Evolutionary conservation across 2,888 invertebrate species (phyloP), one percentile per base, ranked within the genome.

Genomic region (Archaeoteleia sp.): DNA sequence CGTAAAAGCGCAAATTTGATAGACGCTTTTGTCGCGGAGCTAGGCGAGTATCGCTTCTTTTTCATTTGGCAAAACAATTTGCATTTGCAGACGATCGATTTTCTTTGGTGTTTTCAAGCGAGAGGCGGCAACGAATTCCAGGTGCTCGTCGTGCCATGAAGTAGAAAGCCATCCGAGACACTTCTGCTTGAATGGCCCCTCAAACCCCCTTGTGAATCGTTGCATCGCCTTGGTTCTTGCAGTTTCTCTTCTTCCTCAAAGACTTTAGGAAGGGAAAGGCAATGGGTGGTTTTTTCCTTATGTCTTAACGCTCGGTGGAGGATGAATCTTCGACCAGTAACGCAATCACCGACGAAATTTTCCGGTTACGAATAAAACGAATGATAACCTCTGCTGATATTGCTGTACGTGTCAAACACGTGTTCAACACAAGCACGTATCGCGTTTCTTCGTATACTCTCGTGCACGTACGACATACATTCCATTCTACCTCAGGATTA

Each of bases 91-190:
- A 45, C 17, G 51, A 51, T 45, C 65, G 53, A 35, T 54, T 53
- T 53, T 54, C 53, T 45, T 34, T 39, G 34, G 40, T 25, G 46
- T 46, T 49, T 57, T 40, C 57, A 39, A 17, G 9, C 39, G 45
- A 57, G 49, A 42, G 42, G 15, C 48, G 12, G 53, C 51, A 30
- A 42, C 43, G 45, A 63, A 72, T 72, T 70, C 72, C 72, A 58
- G 63, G 37, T 55, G 70, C 55, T 67, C 70, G 69, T 63, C 69
- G 63, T 62, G 72, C 70, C 70, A 54, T 72, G 67, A 72, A 72
- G 63, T 69, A 72, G 72, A 70, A 70, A 72, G 72, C 70, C 46
- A 43, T 66, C 55, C 48, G 67, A 55, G 58, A 66, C 53, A 66
- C 66, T 58, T 58, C 65, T 65, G 51, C 53, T 51, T 53, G 58